A percentile compares a stretch with the other conserved stretches of the same genome.
Evolutionary conservation across 2,888 invertebrate genomes (phyloP).

Genomic region (Sisyra terminalis): DNA sequence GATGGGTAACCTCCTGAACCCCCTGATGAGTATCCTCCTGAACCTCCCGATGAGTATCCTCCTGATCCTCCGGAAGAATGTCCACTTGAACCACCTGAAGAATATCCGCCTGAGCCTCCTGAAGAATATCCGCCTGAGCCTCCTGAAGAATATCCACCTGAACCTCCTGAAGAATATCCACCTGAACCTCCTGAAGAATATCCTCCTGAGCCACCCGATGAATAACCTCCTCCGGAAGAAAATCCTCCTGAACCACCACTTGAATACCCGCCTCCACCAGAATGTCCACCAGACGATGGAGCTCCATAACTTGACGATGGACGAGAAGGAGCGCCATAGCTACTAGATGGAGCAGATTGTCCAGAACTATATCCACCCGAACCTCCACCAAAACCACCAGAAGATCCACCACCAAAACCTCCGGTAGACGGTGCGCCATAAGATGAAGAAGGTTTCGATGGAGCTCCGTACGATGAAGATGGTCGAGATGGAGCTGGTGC

Average conservation of each 20-base stretch:
- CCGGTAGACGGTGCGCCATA: slow-evolving; percentile 24
- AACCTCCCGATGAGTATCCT: slow-evolving; percentile 19
- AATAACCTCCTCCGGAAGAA: neutral
- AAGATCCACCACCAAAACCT: slow-evolving; percentile 8
- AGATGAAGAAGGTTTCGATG: slow-evolving; percentile 20
- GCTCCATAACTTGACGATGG: slow-evolving; percentile 38
- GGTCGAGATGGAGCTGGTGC: slow-evolving; percentile 19
- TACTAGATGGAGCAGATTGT: slow-evolving; percentile 13
- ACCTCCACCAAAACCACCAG: neutral
- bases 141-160: slow-evolving; percentile 13
- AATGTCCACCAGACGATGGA: slow-evolving; percentile 18
- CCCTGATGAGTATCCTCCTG: slow-evolving; percentile 14
- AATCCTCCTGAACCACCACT: slow-evolving; percentile 7
- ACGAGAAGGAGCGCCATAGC: slow-evolving; percentile 18
- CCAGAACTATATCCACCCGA: neutral
- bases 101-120: slow-evolving; percentile 21
- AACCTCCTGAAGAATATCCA: slow-evolving; percentile 14
- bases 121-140: slow-evolving; percentile 17
- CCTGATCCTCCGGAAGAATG: slow-evolving; percentile 19
- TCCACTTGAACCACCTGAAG: slow-evolving; percentile 21
- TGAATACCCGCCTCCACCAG: slow-evolving; percentile 1
- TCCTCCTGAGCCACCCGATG: slow-evolving; percentile 12
- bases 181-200: slow-evolving; percentile 11
- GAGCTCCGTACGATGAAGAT: slow-evolving; percentile 25
- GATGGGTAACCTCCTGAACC: slow-evolving; percentile 18